Conservation (phyloP, 2,797 vertebrate species). For the Enteromius viviparus region DNA sequence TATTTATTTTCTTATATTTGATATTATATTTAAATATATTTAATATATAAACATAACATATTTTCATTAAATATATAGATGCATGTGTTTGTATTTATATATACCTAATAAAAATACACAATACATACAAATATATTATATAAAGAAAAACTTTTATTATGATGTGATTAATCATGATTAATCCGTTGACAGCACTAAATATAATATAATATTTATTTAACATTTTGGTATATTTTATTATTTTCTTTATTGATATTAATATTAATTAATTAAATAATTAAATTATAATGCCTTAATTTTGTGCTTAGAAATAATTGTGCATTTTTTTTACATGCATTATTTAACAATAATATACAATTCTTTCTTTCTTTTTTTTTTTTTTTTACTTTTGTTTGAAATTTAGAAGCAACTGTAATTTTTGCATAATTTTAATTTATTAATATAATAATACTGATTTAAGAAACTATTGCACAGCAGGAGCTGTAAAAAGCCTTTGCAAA, state of each 20-base stretch:
- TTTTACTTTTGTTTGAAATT: neutral
- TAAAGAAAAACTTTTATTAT: no score
- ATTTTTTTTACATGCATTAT: neutral
- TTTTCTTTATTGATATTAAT: neutral
- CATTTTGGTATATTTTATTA: neutral
- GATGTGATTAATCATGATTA: no score
- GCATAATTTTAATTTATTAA: neutral
- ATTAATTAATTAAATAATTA: neutral
- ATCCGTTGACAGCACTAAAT: no score
- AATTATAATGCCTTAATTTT: neutral
- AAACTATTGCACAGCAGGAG: neutral
- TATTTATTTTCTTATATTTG: no score
- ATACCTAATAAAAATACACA: no score
- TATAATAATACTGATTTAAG: neutral
- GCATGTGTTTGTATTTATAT: no score
- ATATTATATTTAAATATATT: no score
- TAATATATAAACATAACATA: no score
- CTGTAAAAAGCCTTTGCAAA: neutral
- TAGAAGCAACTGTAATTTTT: neutral
- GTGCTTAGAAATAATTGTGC: neutral
- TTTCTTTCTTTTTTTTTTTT: neutral
- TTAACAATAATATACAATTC: neutral
- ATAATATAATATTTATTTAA: neutral
- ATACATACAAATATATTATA: no score
- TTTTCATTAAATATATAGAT: no score